Evolutionary conservation across 2,888 invertebrate genomes (phyloP).

Genomic region (Cephus runcator): DNA sequence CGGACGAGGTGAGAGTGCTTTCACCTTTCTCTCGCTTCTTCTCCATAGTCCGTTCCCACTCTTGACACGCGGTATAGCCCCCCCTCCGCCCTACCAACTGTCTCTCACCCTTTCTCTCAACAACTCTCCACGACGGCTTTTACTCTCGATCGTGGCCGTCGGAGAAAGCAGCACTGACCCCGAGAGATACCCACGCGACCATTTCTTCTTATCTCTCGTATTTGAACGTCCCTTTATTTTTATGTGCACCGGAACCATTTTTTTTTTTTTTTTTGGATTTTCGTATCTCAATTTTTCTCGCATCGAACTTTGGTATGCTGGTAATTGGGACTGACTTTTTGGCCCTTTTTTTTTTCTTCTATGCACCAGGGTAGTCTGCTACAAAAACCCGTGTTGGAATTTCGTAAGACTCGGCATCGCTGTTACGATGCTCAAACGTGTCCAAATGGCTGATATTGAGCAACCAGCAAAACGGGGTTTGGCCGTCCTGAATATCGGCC

Average conservation of each 20-base stretch:
- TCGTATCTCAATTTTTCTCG: neutral
- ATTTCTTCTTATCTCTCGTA: conserved; percentile 23
- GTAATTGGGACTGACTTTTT: neutral
- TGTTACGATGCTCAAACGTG: conserved; percentile 37
- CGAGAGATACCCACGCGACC: conserved; percentile 25
- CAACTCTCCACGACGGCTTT: conserved; percentile 48
- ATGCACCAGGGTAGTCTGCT: neutral
- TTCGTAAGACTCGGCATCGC: conserved; percentile 37
- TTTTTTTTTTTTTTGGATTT: neutral
- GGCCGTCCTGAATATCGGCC: conserved; percentile 55
- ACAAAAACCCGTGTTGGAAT: conserved; percentile 19
- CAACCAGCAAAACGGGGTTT: conserved; percentile 44
- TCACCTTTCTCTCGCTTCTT: conserved; percentile 57
- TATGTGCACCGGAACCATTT: neutral
- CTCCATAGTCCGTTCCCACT: conserved; percentile 5
- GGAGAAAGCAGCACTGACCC: conserved; percentile 55
- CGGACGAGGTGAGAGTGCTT: conserved; percentile 58
- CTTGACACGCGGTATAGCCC: conserved; percentile 10
- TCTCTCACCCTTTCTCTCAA: conserved; percentile 18
- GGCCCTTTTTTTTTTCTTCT: neutral
- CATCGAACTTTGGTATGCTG: neutral
- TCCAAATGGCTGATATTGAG: conserved; percentile 44
- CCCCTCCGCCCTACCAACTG: conserved; percentile 2
- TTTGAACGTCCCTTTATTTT: neutral
- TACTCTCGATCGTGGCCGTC: conserved; percentile 59